Base-by-base conservation (phyloP, 2,797 vertebrate species). In the Hydrophis major region DNA sequence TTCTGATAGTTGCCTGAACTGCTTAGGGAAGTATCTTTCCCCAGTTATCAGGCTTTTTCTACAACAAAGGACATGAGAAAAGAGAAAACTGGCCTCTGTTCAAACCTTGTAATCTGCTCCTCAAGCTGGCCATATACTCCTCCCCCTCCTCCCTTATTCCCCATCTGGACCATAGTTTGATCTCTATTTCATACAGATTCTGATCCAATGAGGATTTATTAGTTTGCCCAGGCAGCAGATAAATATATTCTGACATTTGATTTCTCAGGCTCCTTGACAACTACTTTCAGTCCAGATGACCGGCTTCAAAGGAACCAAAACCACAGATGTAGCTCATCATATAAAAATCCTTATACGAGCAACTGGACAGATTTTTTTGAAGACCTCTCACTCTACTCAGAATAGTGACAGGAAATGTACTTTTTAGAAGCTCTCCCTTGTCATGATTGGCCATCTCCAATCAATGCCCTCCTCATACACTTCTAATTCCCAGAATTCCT, bases 161-260 rank as follows among this genome's bases (percentile, higher is more conserved):
- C 93, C 94, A 94, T 94, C 89, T 96, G 93, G 94, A 89, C 92
- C 69, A 95, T 91, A 1, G 37, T 89, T 96, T 90, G 94, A 92
- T 86, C 92, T 91, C 87, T 88, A 90, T 95, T 93, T 95, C 91
- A 50, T 91, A 92, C 94, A 94, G 93, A 95, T 61, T 93, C 92
- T 90, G 47, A 95, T 88, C 89, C 87, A 74, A 66, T 94, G 90
- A 94, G 95, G 93, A 94, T 96, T 92, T 95, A 95, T 94, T 94
- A 95, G 86, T 91, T 94, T 55, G 87, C 63, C 90, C 0, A 0
- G 20, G 93, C 92, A 92, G 42, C 86, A 69, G 83, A 95, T 78
- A 95, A 95, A 94, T 95, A 92, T 90, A 88, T 95, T 91, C 92
- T 94, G 95, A 94, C 96, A 91, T 92, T 93, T 0, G 0, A 37